A percentile compares a stretch with the other conserved stretches of the same genome.
These are phyloP conservation scores for Coremacera marginata DNA, from an alignment of 2,888 invertebrate genomes.

Conservation along the genomic window DNA sequence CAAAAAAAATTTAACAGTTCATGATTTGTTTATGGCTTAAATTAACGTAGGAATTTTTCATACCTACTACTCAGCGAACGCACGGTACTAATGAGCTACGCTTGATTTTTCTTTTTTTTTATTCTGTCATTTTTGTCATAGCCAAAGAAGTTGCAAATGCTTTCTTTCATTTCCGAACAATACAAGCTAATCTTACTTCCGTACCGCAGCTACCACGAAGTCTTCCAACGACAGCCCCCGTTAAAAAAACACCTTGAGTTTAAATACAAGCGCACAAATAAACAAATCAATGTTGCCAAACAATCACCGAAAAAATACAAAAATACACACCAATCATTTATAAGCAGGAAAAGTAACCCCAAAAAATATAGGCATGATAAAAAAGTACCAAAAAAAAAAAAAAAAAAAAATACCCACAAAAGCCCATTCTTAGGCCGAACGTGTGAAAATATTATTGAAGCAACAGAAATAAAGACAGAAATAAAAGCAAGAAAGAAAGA, in stretches of 20 bases:
- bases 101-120: not conserved
- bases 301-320: not conserved
- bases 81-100: not conserved
- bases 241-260: not conserved
- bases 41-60: not conserved
- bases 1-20: not conserved
- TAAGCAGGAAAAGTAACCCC: not conserved
- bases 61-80: not conserved
- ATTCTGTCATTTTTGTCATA: not conserved
- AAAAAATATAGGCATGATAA: not conserved
- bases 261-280: slow-evolving; percentile 3
- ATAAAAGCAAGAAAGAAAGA: not conserved
- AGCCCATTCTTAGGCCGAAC: not conserved
- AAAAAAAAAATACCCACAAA: not conserved
- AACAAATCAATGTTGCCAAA: not conserved
- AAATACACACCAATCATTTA: not conserved
- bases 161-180: not conserved
- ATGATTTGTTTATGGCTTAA: not conserved
- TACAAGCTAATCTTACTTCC: not conserved
- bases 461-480: not conserved
- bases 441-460: slow-evolving; percentile 1
- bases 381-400: not conserved
- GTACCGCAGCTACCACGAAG: not conserved
- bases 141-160: not conserved
- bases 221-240: not conserved